Evolutionary conservation across 1,140 invertebrate species (phyloP), one percentile per base, ranked within the genome.

Genomic region (Sarcophaga bullata): DNA sequence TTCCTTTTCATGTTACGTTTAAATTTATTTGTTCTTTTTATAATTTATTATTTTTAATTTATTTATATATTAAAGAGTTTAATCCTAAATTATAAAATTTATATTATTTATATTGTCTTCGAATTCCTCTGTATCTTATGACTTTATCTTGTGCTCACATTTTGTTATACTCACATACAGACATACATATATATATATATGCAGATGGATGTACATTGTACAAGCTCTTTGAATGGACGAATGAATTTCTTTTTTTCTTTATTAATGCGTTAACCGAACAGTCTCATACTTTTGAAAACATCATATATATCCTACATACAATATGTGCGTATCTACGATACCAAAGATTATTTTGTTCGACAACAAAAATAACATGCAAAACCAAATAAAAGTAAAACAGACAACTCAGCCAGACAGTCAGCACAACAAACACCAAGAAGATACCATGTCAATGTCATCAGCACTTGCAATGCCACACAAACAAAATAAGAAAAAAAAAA

Each of bases 361-460:
- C n/a, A 25, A 78, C 50, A 13, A 52, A 19, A 19, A 15, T 25
- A 50, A 10, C 49, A 76, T 15, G 46, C 54, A 58, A 17, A 68
- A 68, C 58, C 76, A 80, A 82, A 58, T 58, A 68, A 73, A 62
- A 80, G 49, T 73, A 82, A 62, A 82, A 78, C 49, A 82, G 82
- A 80, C 54, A 82, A 54, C 1, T 37, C 25, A 4, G 25, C 25
- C 25, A 37, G 25, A 37, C 25, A 37, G 25, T 37, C 25, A 37
- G 25, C 25, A 37, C 25, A 37, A 37, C 25, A 37, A 37, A 37
- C 25, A 37, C 17, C 48, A 78, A 80, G 54, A 47, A 80, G 76
- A 75, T 73, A 80, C 82, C 82, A 80, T 82, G 82, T 82, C 82
- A 82, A 82, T 82, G 82, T 82, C 82, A 82, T 72, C 76, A 49